Base-by-base conservation (phyloP, 1,140 invertebrate genomes). In the Colletes latitarsis region DNA sequence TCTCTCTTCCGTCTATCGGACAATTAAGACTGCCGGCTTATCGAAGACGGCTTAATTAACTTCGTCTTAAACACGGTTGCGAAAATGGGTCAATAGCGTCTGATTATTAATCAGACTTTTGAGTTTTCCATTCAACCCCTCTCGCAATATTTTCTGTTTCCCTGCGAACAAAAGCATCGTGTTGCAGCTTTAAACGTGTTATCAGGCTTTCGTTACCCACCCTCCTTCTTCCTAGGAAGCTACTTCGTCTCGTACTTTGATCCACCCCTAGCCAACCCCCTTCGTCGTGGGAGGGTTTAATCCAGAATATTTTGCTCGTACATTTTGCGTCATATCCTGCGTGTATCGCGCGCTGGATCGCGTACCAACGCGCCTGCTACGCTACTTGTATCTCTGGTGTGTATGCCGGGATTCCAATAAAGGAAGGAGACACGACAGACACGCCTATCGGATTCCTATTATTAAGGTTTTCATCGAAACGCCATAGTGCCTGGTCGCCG, bases 401-500 rank as follows among this genome's bases (percentile, higher is more conserved):
- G 46, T 19, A 39, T 4, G 46, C 19, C 0, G 6, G 9, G 41
- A 77, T 71, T 53, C 39, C 52, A 49, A 74, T 57, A 55, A 39
- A n/a, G 2, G 39, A 79, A 66, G 49, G 49, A 46, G 57, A 55
- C 17, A 52, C 43, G 21, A 0, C 66, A 60, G 39, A n/a, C 62
- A 8, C 43, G 14, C 53, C 60, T 85, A 85, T 86, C 77, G 80
- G 67, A 86, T 86, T 84, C 52, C 70, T 64, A 75, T 82, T 86
- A 86, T 85, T 85, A 86, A 85, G 74, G 79, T 85, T 78, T 79
- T 66, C 71, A 85, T 82, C 58, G 70, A 72, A 82, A 82, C 67
- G 55, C 17, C n/a, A 43, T 41, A 21, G 30, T 30, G 30, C 30
- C 10, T 69, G 5, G 12, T 30, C 21, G 19, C 19, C 30, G 57